A percentile compares a stretch with the other conserved stretches of the same genome.
phyloP scores from a whole-genome alignment of 2,113 vertebrate genomes.

The Pelobates fuscus region DNA sequence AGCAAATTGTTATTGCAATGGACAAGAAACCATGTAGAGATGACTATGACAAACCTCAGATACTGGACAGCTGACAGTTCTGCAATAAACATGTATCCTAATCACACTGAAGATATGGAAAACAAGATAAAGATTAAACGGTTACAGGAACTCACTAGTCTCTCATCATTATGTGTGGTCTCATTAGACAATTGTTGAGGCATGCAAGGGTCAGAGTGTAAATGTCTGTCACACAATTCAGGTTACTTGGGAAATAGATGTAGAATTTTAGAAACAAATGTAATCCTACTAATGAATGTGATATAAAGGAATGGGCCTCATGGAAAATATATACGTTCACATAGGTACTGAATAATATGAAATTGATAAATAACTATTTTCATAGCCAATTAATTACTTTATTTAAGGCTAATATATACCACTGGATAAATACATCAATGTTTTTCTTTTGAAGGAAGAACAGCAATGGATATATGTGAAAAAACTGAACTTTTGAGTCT shows the following conservation, averaged over 20 bases:
- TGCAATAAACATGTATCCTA: slow-evolving; percentile 48
- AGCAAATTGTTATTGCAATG: slow-evolving; percentile 33
- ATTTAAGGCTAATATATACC: too few species aligned
- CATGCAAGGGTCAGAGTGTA: slow-evolving; percentile 32
- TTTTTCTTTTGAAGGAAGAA: too few species aligned
- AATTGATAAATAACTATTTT: too few species aligned
- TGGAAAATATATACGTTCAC: too few species aligned
- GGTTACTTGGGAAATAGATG: slow-evolving; percentile 8
- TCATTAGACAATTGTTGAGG: slow-evolving; percentile 47
- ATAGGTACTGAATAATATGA: too few species aligned
- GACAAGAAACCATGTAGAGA: slow-evolving; percentile 27
- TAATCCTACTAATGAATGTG: slow-evolving; percentile 28
- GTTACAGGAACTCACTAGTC: slow-evolving; percentile 36
- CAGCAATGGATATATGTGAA: too few species aligned
- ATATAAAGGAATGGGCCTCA: neutral
- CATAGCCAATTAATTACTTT: too few species aligned
- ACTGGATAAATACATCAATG: too few species aligned
- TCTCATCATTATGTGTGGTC: slow-evolving; percentile 49
- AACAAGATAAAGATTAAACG: slow-evolving; percentile 44
- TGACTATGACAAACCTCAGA: slow-evolving; percentile 45
- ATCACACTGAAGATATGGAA: slow-evolving; percentile 46
- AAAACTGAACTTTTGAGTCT: too few species aligned
- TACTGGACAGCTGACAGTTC: slow-evolving; percentile 35
- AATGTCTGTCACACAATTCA: slow-evolving; percentile 25
- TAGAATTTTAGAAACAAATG: slow-evolving; percentile 30